These are phyloP conservation scores for Macrosteles quadrilineatus DNA, from an alignment of 1,140 invertebrate species.

Conservation along the genomic window DNA sequence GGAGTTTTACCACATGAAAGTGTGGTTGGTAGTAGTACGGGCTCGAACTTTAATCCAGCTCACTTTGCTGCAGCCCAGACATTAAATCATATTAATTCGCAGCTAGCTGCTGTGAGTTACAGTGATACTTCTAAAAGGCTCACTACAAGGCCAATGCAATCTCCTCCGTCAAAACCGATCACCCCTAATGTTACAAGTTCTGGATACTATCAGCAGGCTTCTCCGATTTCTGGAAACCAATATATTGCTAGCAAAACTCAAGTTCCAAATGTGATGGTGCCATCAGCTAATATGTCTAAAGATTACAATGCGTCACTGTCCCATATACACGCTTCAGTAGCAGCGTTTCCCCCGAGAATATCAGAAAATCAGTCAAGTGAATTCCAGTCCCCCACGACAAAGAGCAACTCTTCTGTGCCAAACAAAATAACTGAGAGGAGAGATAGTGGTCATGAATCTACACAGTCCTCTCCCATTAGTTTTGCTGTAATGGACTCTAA, in stretches of 20 bases:
- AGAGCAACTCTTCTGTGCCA: conserved; percentile 61
- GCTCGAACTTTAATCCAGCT: conserved; percentile 62
- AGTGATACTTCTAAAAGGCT: conserved; percentile 31
- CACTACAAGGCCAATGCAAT: conserved; percentile 52
- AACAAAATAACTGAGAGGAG: conserved; percentile 55
- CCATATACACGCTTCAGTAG: conserved; percentile 42
- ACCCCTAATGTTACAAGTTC: conserved; percentile 18
- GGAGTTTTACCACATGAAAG: conserved; percentile 76
- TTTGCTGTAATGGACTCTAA: conserved; percentile 70
- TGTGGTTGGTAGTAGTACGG: conserved; percentile 65
- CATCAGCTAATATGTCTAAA: conserved; percentile 28
- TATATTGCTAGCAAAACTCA: conserved; percentile 15
- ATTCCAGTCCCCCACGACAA: conserved; percentile 57
- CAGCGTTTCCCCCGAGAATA: conserved; percentile 28
- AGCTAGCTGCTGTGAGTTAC: conserved; percentile 30
- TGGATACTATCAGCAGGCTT: conserved; percentile 10
- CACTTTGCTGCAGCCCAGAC: conserved; percentile 65
- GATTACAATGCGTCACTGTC: conserved; percentile 60
- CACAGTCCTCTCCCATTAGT: conserved; percentile 72
- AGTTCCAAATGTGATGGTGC: background rate
- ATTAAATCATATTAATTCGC: conserved; percentile 63
- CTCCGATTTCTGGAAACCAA: conserved; percentile 24
- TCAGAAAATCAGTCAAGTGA: conserved; percentile 50
- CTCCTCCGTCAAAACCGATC: conserved; percentile 27
- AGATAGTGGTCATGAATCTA: conserved; percentile 56